Base-by-base conservation (phyloP, 1,140 invertebrate species). In the Scaptomyza pallida region DNA sequence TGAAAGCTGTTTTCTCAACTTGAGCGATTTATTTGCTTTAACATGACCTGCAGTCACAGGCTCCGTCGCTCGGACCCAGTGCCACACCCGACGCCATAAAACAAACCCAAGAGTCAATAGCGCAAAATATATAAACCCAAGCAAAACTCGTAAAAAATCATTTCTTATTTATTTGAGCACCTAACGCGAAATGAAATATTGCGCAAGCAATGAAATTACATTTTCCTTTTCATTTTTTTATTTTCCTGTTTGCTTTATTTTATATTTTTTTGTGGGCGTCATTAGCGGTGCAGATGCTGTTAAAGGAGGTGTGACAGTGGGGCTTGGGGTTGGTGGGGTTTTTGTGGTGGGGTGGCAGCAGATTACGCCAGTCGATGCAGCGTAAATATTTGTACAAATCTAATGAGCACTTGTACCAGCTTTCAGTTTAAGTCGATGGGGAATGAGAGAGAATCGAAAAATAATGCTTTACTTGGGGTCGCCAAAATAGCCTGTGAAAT, bases 151-250 rank as follows among this genome's bases (percentile, higher is more conserved):
- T 77, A 80, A 77, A 78, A 83, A 80, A 73, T 74, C 83, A 77
- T 80, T 85, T 77, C 73, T 80, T 83, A 86, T 85, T 85, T 85
- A 86, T 86, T 83, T 83, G 80, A 70, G 63, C 76, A 67, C 47
- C 60, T 72, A 85, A 63, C 63, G 72, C 80, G 72, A 80, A 83
- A 83, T 80, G 80, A 83, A 85, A 85, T 85, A 83, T 83, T 85
- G 79, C 72, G 72, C 74, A 79, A 79, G 79, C 75, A 72, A 68
- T 68, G 71, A 75, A 83, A 83, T 83, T 83, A 85, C 80, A 76
- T 85, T 85, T 59, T 59, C n/a, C n/a, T 26, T 41, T 30, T 6
- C 3, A 30, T 57, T 17, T 35, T n/a, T 45, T 35, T 35, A 21
- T 37, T 23, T 23, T 10, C 21, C 17, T 10, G 26, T 30, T n/a